These are phyloP conservation scores for Amiota communis DNA, from an alignment of 2,888 invertebrate species.

Conservation along the genomic window DNA sequence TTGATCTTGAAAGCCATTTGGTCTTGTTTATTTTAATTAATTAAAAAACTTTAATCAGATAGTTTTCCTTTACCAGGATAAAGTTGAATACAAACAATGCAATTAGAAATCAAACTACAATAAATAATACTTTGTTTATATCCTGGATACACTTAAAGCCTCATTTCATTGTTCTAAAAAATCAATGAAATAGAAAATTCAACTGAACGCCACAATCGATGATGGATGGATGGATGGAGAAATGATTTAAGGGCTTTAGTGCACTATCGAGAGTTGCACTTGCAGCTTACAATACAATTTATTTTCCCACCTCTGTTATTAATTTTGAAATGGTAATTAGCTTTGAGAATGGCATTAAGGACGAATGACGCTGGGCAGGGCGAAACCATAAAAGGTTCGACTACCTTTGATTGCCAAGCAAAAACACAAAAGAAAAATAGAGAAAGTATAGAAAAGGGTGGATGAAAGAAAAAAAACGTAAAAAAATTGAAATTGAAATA, in stretches of 20 bases:
- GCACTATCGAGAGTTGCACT: not conserved
- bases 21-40: too few relatives aligned
- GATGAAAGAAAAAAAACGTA: too few relatives aligned
- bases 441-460: too few relatives aligned
- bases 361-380: not conserved
- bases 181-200: too few relatives aligned
- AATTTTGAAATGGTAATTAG: constrained; percentile 21
- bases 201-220: too few relatives aligned
- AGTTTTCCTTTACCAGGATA: too few relatives aligned
- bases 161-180: too few relatives aligned
- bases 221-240: too few relatives aligned
- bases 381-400: not conserved
- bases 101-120: not conserved
- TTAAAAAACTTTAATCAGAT: too few relatives aligned
- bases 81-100: not conserved
- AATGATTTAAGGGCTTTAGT: not conserved
- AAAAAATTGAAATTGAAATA: too few relatives aligned
- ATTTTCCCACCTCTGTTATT: not conserved
- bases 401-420: not conserved
- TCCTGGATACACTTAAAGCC: too few relatives aligned
- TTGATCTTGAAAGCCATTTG: too few relatives aligned
- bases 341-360: not conserved
- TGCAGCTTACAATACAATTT: not conserved
- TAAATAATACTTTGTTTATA: not conserved
- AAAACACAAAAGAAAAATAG: not conserved